phyloP scores from a whole-genome alignment of 2,888 invertebrate species.

The Agrotis ipsilon region DNA sequence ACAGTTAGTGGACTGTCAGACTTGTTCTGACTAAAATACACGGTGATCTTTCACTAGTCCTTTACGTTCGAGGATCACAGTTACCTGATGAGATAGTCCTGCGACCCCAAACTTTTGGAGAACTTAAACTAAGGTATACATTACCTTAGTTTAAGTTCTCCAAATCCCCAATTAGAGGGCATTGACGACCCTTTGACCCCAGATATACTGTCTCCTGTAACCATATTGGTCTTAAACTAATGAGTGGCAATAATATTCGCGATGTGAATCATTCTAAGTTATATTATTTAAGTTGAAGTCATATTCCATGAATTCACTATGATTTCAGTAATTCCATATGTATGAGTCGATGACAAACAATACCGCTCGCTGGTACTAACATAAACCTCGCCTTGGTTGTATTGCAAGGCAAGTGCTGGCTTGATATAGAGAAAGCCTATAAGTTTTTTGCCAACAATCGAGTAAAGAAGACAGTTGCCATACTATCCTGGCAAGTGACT shows the following conservation, averaged over 20 bases:
- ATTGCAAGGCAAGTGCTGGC: constrained; percentile 16
- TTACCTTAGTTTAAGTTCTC: neutral
- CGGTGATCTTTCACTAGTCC: too few relatives aligned
- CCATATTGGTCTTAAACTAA: neutral
- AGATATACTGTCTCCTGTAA: neutral
- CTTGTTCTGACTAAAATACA: too few relatives aligned
- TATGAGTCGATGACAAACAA: constrained; percentile 12
- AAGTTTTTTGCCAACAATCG: constrained; percentile 30
- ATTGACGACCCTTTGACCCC: neutral
- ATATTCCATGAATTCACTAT: constrained; percentile 1
- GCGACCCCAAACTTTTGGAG: too few relatives aligned
- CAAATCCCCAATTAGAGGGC: neutral
- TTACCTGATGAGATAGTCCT: too few relatives aligned
- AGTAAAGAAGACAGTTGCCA: constrained; percentile 11
- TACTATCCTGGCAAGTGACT: constrained; percentile 23
- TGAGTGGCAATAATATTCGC: neutral
- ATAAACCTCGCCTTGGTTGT: constrained; percentile 3
- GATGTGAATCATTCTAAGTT: constrained; percentile 7
- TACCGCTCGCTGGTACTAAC: constrained; percentile 3
- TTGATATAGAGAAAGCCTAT: constrained; percentile 33
- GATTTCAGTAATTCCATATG: constrained; percentile 15
- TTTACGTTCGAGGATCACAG: too few relatives aligned
- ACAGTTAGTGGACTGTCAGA: too few relatives aligned
- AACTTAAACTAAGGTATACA: too few relatives aligned
- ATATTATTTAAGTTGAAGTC: neutral